Conservation (phyloP, 1,140 invertebrate species). For the Oryzaephilus surinamensis region DNA sequence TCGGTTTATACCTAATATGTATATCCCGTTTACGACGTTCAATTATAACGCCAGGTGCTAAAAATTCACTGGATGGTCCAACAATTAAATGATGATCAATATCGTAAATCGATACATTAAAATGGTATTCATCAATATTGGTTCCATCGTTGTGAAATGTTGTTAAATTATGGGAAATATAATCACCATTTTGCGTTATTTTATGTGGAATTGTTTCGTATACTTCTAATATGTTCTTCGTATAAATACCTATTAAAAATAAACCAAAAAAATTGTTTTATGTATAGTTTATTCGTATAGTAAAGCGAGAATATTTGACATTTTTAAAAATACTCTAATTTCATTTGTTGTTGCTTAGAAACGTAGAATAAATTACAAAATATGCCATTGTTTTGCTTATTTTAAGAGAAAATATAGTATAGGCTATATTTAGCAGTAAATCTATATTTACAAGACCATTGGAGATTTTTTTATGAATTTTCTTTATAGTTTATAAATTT, state of each 20-base stretch:
- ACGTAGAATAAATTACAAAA: too few species aligned
- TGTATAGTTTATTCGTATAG: too few species aligned
- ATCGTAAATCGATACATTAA: constrained; percentile 43
- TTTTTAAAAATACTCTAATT: too few species aligned
- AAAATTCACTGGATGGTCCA: constrained; percentile 53
- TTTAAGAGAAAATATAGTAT: too few species aligned
- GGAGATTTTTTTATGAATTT: too few species aligned
- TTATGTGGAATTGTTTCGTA: constrained; percentile 45
- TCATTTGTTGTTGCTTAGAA: too few species aligned
- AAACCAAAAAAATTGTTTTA: background rate
- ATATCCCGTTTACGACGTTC: constrained; percentile 52
- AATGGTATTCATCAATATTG: constrained; percentile 45
- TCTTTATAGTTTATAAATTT: too few species aligned
- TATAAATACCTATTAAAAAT: constrained; percentile 18
- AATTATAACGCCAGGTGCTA: constrained; percentile 56
- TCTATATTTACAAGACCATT: too few species aligned
- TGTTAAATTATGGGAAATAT: constrained; percentile 45
- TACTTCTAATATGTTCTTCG: constrained; percentile 29
- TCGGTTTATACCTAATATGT: constrained; percentile 41
- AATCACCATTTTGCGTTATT: constrained; percentile 42
- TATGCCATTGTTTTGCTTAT: too few species aligned
- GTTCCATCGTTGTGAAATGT: constrained; percentile 38
- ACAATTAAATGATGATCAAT: constrained; percentile 45
- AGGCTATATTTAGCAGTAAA: too few species aligned
- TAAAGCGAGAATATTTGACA: too few species aligned